Percentiles rank a stretch among this genome's conserved stretches.
Conservation (phyloP, 2,797 vertebrate species). For the Numenius phaeopus region DNA sequence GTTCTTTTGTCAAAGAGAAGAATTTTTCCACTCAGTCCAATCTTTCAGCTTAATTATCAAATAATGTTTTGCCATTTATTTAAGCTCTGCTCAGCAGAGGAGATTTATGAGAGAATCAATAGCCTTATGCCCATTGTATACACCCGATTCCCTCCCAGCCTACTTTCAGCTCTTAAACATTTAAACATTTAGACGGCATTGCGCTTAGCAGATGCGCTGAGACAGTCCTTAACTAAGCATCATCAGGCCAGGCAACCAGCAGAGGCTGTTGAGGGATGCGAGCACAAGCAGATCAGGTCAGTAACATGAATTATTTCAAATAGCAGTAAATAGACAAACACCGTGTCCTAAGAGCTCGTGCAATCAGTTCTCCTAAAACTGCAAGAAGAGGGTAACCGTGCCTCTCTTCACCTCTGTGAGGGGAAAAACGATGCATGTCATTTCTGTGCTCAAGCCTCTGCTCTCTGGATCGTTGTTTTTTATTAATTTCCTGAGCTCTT, state of each 20-base stretch:
- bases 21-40: neutral
- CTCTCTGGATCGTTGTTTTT: neutral
- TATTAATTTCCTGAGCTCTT: neutral
- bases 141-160: neutral
- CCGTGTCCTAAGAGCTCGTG: neutral
- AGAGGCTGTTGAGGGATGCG: neutral
- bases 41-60: neutral
- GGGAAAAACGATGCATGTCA: neutral
- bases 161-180: neutral
- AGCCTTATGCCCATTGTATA: neutral
- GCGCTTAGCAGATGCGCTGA: neutral
- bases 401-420: neutral
- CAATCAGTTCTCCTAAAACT: neutral
- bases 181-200: neutral
- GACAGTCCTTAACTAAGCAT: neutral
- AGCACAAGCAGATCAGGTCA: neutral
- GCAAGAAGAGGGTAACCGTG: neutral
- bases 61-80: neutral
- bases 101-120: neutral
- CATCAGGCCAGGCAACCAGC: neutral
- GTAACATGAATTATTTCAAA: neutral
- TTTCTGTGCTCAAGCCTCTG: neutral
- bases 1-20: neutral
- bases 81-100: neutral
- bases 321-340: neutral